Conservation (phyloP, 2,113 vertebrate genomes). For the Hystrix brachyura region DNA sequence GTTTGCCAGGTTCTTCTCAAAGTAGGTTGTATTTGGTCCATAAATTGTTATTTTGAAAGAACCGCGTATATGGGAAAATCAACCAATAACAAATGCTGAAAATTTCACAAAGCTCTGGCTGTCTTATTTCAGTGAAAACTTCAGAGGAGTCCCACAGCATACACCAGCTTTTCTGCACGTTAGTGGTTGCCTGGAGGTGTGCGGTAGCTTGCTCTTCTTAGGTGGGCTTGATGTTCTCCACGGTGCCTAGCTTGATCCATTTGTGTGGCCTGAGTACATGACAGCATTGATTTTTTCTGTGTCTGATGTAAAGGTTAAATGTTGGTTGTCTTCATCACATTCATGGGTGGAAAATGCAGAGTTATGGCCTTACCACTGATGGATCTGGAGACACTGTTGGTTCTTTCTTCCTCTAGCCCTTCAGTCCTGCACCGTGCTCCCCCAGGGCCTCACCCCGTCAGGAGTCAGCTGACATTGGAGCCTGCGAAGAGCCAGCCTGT, state of each 20-base stretch:
- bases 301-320: not conserved
- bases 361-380: not conserved
- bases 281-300: not conserved
- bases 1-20: not conserved
- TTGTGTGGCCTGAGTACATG: not conserved
- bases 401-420: not conserved
- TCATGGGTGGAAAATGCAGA: not conserved
- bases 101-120: not conserved
- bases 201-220: not conserved
- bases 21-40: not conserved
- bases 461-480: not conserved
- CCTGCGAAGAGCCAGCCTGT: not conserved
- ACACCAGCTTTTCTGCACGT: not conserved
- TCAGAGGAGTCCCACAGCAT: not conserved
- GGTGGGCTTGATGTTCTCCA: not conserved
- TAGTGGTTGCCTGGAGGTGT: not conserved
- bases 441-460: not conserved
- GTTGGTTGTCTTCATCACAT: not conserved
- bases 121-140: not conserved
- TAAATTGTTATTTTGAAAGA: too few species aligned
- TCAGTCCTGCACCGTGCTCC: not conserved
- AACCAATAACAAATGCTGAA: too few species aligned
- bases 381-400: not conserved
- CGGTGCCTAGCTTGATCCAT: not conserved
- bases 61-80: too few species aligned